A percentile compares a stretch with the other conserved stretches of the same genome.
Evolutionary conservation across 1,140 invertebrate species (phyloP).

Genomic region (Tetramorium alpestre): DNA sequence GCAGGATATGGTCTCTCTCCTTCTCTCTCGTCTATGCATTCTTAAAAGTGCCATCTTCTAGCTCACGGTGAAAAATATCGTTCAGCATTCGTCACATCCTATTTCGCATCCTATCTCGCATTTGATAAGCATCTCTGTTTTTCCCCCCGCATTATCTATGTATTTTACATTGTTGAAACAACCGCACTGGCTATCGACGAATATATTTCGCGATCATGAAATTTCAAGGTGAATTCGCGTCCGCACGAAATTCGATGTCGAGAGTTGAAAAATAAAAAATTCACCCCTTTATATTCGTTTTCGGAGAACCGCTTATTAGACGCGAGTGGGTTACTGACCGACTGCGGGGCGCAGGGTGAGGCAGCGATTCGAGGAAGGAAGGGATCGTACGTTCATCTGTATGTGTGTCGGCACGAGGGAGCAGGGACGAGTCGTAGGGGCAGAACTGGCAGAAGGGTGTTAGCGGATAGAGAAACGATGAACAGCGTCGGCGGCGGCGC

Average conservation of each 20-base stretch:
- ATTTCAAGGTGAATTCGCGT: conserved; percentile 25
- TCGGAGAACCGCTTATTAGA: background rate
- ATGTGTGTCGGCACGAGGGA: background rate
- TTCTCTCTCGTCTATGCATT: background rate
- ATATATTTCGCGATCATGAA: background rate
- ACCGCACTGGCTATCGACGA: background rate
- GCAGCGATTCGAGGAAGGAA: conserved; percentile 14
- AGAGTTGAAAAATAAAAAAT: conserved; percentile 2
- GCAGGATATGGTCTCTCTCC: background rate
- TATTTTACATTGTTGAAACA: background rate
- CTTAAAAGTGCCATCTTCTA: background rate
- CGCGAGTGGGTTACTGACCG: conserved; percentile 47
- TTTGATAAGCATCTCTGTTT: background rate
- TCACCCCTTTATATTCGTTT: background rate
- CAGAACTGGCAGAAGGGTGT: background rate
- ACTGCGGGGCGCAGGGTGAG: conserved; percentile 13
- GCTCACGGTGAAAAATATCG: background rate
- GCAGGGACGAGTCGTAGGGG: conserved; percentile 24
- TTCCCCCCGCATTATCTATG: background rate
- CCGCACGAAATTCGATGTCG: background rate
- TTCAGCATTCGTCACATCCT: background rate
- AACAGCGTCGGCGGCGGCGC: conserved; percentile 21
- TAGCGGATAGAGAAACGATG: conserved; percentile 12
- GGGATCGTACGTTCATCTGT: background rate
- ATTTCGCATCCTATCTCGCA: conserved; percentile 2